Evolutionary conservation across 2,888 invertebrate species (phyloP), one percentile per base, ranked within the genome.

Genomic region (Polydrusus tereticollis): DNA sequence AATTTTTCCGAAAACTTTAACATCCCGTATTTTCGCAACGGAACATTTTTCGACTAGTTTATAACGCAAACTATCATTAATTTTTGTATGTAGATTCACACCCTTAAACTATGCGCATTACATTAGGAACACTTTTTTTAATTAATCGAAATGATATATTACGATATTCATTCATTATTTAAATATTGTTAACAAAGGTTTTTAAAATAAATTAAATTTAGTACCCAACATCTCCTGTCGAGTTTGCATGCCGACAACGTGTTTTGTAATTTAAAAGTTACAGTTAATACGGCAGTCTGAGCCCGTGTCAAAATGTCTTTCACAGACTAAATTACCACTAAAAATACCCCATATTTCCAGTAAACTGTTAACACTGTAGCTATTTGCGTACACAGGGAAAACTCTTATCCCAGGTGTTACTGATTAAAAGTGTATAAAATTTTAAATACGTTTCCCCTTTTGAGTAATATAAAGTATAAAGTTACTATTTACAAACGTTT

Each of bases 281-380:
- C 33, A 47, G 47, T 63, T 63, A 63, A 47, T 29, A 45, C 43
- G 18, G 47, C 45, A 47, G 33, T 63, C 63, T 33, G 43, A 45
- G 60, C 41, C 45, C 8, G 26, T 64, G 64, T 64, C 64, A 65
- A 50, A 50, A 50, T 41, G 50, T 65, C 50, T 52, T 43, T 50
- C 52, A 47, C 52, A 50, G 57, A 16, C 43, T 65, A 57, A 65
- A 57, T 52, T 57, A 57, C 65, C 55, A 65, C 65, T 65, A 65
- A 65, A 65, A 65, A 65, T 65, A 65, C 55, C 26, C 65, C 50
- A 47, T 63, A 63, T 63, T 63, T 63, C 60, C 60, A 60, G 45
- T 60, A 43, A 60, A 43, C 43, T 43, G 43, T 63, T 36, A 33
- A 50, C 58, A 41, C 41, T 58, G 20, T 21, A 43, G 65, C 21